Base-by-base conservation (phyloP, 2,797 vertebrate species). In the Loris lydekkerianus region DNA sequence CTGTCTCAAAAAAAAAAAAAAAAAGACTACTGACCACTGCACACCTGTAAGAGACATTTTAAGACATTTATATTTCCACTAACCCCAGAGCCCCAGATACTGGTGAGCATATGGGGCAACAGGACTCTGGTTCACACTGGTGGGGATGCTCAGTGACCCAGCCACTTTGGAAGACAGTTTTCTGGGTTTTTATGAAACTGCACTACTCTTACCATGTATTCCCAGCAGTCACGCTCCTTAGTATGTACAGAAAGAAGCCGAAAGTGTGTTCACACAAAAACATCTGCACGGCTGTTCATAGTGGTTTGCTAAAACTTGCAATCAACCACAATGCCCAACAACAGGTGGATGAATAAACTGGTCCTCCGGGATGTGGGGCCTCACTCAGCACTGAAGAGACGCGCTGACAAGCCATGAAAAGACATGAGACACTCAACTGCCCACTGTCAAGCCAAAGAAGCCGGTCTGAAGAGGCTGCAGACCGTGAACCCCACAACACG, bases 191-290 rank as follows among this genome's bases (percentile, higher is more conserved):
- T 69, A 46, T 6, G 73, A 77, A 67, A 89, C 31, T 56, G 27
- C 67, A 27, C 21, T 23, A 14, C 8, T 67, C 46, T 58, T 93
- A 75, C 20, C 5, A 20, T 34, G 10, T 11, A 21, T 75, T 40
- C n/a, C 60, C 60, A 69, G 25, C 46, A 29, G 3, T 53, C 31
- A 17, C 29, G 10, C 61, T 69, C 73, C 72, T 37, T 85, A 14
- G 49, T 72, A 56, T 85, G 86, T 84, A 61, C 13, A 14, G 40
- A 40, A 70, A 37, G 31, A n/a, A 70, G 63, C 23, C 10, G 25
- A 87, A 87, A 87, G 72, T 14, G 53, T 53, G 61, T 46, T 20
- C 67, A 86, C 23, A 91, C 56, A 86, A 67, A 86, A 81, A 58
- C 40, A 23, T 43, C 20, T 34, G 37, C 63, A 72, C 34, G 31